phyloP scores from a whole-genome alignment of 2,113 vertebrate genomes.

The Erinaceus europaeus region DNA sequence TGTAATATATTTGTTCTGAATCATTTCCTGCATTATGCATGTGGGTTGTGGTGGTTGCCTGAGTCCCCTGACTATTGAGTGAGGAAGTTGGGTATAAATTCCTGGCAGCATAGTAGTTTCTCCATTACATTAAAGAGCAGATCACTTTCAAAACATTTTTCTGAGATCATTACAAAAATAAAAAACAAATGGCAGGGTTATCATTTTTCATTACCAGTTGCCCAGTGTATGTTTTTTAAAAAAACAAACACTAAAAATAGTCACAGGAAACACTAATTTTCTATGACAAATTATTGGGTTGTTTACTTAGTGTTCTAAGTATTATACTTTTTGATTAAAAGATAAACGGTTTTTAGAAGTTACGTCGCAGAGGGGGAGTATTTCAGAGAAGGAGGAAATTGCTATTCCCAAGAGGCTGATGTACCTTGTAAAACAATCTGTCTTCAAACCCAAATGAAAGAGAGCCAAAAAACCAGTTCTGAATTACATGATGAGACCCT shows the following conservation, averaged over 20 bases:
- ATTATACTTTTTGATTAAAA: constrained; percentile 90
- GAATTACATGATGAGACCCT: constrained; percentile 80
- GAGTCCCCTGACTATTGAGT: constrained; percentile 83
- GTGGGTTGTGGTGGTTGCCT: constrained; percentile 79
- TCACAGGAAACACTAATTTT: constrained; percentile 89
- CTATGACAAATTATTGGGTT: constrained; percentile 85
- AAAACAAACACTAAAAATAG: constrained; percentile 82
- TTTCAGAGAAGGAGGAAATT: constrained; percentile 91
- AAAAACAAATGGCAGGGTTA: constrained; percentile 79
- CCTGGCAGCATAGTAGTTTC: constrained; percentile 79
- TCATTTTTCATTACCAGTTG: constrained; percentile 81
- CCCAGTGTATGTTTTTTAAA: constrained; percentile 74
- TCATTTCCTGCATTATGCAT: constrained; percentile 71
- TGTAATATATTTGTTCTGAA: constrained; percentile 55
- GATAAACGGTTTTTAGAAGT: constrained; percentile 89
- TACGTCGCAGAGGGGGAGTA: constrained; percentile 79
- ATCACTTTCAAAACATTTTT: constrained; percentile 80
- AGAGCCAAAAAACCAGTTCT: constrained; percentile 80
- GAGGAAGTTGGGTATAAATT: constrained; percentile 79
- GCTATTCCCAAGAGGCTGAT: constrained; percentile 86
- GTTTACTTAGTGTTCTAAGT: constrained; percentile 86
- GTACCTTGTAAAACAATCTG: constrained; percentile 88
- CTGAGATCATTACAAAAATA: constrained; percentile 80
- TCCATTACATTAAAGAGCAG: constrained; percentile 79
- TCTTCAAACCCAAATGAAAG: constrained; percentile 81